phyloP scores from a whole-genome alignment of 64 coral and sea anemone genomes.

The Pachyseris speciosa region DNA sequence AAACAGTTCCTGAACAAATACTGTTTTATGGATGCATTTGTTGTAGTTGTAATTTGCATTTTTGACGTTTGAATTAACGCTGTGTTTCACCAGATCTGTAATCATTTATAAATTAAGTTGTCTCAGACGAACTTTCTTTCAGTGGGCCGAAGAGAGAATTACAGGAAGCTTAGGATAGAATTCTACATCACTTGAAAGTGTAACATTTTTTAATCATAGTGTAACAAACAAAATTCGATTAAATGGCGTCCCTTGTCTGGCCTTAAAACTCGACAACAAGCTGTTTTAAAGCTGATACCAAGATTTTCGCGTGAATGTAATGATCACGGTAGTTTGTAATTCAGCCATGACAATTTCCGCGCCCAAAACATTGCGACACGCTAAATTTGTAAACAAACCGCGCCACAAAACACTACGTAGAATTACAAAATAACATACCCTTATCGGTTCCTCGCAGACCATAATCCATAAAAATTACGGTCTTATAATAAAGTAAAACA shows the following conservation, averaged over 20 bases:
- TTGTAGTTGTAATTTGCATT: not conserved
- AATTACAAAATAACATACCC: conserved; percentile 73
- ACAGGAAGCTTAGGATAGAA: no score
- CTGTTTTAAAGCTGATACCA: not conserved
- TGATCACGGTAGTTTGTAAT: not conserved
- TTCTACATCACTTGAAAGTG: no score
- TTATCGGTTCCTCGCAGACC: conserved; percentile 99
- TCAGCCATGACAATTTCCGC: not conserved
- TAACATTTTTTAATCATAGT: no score
- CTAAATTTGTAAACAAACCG: not conserved
- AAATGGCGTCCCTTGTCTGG: no score
- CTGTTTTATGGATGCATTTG: no score
- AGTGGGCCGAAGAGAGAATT: no score
- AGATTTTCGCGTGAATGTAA: not conserved
- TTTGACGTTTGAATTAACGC: not conserved
- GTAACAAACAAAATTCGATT: no score
- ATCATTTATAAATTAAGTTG: not conserved
- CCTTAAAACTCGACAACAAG: no score
- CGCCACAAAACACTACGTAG: not conserved
- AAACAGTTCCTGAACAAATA: no score
- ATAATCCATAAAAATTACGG: conserved; percentile 82
- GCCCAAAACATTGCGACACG: not conserved
- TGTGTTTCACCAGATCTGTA: not conserved
- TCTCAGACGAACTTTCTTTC: not conserved
- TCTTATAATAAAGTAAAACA: not conserved